These are phyloP conservation scores for Cataglyphis rosenhaueri DNA, from an alignment of 2,888 invertebrate genomes.

Conservation along the genomic window DNA sequence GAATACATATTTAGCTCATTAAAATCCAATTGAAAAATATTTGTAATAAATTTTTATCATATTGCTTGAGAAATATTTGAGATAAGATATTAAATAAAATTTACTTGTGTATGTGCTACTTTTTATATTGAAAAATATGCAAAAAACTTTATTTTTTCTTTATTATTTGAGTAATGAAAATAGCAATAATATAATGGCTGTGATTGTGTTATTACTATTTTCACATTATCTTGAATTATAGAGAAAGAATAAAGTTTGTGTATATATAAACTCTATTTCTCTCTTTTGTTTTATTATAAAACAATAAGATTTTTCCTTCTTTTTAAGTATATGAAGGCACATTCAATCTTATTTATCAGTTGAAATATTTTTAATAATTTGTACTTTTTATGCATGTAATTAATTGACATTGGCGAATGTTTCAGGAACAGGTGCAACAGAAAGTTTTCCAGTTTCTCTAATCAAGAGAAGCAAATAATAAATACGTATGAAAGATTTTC, in stretches of 20 bases:
- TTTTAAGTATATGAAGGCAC: background rate
- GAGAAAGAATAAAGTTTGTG: background rate
- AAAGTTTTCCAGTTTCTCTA: slow-evolving; percentile 58
- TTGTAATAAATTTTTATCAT: background rate
- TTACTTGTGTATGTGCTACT: background rate
- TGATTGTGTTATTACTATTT: background rate
- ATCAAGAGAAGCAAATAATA: slow-evolving; percentile 56
- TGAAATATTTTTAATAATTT: slow-evolving; percentile 28
- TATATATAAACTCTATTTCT: slow-evolving; percentile 11
- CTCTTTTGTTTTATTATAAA: slow-evolving; percentile 24
- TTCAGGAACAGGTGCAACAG: slow-evolving; percentile 64
- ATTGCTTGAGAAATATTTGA: background rate
- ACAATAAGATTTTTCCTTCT: slow-evolving; percentile 6
- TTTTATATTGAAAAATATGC: background rate
- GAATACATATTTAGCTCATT: background rate
- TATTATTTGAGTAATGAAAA: background rate
- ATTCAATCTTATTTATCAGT: background rate
- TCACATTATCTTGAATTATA: background rate
- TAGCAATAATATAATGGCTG: background rate
- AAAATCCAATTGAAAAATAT: background rate
- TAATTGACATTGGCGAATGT: slow-evolving; percentile 63
- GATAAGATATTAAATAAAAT: slow-evolving; percentile 5
- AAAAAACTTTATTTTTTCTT: background rate
- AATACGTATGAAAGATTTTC: slow-evolving; percentile 47
- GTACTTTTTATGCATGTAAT: slow-evolving; percentile 35